phyloP scores from a whole-genome alignment of 2,797 vertebrate genomes.

The Fistularia tabacaria region DNA sequence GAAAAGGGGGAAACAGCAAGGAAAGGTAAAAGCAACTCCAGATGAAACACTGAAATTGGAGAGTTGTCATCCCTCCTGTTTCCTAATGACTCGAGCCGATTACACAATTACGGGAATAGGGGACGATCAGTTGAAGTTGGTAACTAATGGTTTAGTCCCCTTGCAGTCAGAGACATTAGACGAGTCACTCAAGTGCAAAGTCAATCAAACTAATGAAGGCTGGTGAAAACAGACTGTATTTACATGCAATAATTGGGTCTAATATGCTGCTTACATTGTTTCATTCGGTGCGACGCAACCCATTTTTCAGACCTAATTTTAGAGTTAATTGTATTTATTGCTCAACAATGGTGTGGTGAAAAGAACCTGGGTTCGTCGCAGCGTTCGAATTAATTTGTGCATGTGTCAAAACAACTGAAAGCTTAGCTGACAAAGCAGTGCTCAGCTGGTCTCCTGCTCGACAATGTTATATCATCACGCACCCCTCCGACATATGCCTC shows the following conservation, averaged over 20 bases:
- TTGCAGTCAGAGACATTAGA: too few species aligned
- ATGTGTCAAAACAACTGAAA: slow-evolving; percentile 19
- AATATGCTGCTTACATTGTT: background rate
- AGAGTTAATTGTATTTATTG: background rate
- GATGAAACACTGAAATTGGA: too few species aligned
- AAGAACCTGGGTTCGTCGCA: background rate
- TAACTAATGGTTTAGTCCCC: too few species aligned
- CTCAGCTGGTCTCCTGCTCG: slow-evolving; percentile 22
- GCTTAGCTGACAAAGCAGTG: slow-evolving; percentile 25
- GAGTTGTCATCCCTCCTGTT: too few species aligned
- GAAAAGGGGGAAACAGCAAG: too few species aligned
- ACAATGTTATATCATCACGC: slow-evolving; percentile 30
- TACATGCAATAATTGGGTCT: background rate
- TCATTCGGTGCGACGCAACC: background rate
- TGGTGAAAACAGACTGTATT: background rate
- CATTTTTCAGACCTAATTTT: background rate
- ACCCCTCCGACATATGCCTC: slow-evolving; percentile 40
- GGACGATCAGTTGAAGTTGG: too few species aligned
- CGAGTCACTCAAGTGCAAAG: too few species aligned
- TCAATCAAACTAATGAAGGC: too few species aligned
- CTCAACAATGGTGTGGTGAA: background rate
- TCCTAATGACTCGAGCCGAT: too few species aligned
- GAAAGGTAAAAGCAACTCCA: too few species aligned
- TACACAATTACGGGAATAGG: too few species aligned
- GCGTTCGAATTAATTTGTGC: background rate